Evolutionary conservation across 2,797 vertebrate species (phyloP).

Genomic region (Spinus pinus): DNA sequence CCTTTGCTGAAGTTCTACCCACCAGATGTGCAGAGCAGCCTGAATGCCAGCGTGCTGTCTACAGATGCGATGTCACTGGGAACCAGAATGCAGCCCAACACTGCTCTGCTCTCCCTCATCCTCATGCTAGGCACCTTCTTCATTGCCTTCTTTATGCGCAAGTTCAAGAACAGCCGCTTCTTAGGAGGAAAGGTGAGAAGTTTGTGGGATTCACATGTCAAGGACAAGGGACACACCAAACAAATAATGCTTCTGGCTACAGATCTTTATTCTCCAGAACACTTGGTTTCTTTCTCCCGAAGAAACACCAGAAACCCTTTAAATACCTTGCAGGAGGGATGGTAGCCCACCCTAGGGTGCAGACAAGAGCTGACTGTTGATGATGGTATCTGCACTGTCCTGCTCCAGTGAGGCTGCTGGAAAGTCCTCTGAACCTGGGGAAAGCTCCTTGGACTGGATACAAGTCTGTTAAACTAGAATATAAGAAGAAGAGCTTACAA

Average conservation of each 20-base stretch:
- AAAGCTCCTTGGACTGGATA: neutral
- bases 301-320: neutral
- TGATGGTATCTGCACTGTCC: neutral
- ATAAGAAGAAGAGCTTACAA: neutral
- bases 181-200: slow-evolving; percentile 90
- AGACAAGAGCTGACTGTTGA: neutral
- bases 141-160: slow-evolving; percentile 95
- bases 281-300: neutral
- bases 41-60: slow-evolving; percentile 66
- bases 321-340: neutral
- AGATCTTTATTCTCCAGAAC: neutral
- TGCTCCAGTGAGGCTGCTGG: neutral
- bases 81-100: slow-evolving; percentile 91
- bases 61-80: slow-evolving; percentile 22
- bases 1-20: slow-evolving; percentile 88
- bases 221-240: neutral
- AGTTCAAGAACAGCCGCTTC: slow-evolving; percentile 96
- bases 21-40: slow-evolving; percentile 27
- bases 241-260: neutral
- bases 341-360: neutral
- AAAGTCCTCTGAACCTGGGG: neutral
- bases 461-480: neutral
- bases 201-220: neutral
- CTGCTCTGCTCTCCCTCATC: slow-evolving; percentile 92
- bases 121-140: slow-evolving; percentile 99